Evolutionary conservation across 2,888 invertebrate genomes (phyloP).

Genomic region (Exocentrus adspersus): DNA sequence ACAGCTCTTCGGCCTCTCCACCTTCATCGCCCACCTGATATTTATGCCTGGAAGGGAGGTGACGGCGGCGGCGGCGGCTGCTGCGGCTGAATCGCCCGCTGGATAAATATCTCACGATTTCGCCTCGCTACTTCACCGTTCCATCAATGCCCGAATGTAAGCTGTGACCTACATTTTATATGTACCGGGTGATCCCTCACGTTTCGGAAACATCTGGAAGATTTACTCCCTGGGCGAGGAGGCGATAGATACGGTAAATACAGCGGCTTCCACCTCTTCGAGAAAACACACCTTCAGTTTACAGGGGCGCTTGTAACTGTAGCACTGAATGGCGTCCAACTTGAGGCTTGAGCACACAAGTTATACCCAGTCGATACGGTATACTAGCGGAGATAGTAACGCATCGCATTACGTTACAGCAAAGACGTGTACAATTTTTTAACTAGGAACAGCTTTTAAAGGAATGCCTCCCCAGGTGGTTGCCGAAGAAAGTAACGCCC

Average conservation of each 20-base stretch:
- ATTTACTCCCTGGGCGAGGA: too few relatives aligned
- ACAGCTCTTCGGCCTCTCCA: conserved; percentile 34
- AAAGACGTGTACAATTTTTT: too few relatives aligned
- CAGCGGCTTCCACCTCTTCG: too few relatives aligned
- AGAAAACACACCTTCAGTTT: too few relatives aligned
- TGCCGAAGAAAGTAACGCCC: neutral
- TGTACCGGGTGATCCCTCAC: conserved; percentile 9
- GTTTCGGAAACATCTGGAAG: too few relatives aligned
- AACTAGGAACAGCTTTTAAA: neutral
- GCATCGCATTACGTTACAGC: too few relatives aligned
- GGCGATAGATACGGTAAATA: too few relatives aligned
- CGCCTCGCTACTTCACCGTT: conserved; percentile 31
- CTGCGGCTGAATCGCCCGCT: conserved; percentile 26
- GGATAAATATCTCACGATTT: conserved; percentile 41
- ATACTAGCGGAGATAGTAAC: too few relatives aligned
- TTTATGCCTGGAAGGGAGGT: conserved; percentile 21
- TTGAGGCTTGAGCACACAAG: too few relatives aligned
- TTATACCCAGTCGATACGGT: too few relatives aligned
- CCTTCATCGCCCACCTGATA: conserved; percentile 35
- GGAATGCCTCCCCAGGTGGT: neutral
- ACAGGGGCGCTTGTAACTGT: too few relatives aligned
- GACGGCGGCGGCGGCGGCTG: neutral
- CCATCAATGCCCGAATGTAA: conserved; percentile 37
- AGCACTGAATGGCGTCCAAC: too few relatives aligned
- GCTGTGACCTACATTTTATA: conserved; percentile 33